Percentiles rank a stretch among this genome's conserved stretches.
These are phyloP conservation scores for Thera britannica DNA, from an alignment of 2,888 invertebrate species.

Conservation along the genomic window DNA sequence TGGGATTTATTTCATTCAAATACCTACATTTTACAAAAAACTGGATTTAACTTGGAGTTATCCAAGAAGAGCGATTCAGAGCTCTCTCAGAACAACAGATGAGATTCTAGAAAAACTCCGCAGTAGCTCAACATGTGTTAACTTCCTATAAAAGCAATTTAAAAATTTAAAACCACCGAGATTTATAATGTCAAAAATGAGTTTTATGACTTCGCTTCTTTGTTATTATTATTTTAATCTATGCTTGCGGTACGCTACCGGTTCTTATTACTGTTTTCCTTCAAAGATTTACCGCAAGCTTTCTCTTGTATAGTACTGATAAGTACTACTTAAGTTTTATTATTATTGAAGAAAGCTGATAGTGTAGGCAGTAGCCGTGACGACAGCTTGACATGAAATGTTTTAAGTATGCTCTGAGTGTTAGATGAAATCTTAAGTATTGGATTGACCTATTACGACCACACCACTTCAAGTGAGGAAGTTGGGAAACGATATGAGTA, in stretches of 20 bases:
- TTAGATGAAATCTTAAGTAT: conserved; percentile 37
- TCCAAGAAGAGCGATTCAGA: too few species aligned
- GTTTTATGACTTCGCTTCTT: not conserved
- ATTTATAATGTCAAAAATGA: not conserved
- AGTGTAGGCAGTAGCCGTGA: conserved; percentile 60
- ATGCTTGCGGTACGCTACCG: conserved; percentile 22
- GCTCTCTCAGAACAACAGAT: too few species aligned
- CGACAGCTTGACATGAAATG: conserved; percentile 49
- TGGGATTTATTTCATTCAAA: conserved; percentile 10
- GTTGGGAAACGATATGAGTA: conserved; percentile 10
- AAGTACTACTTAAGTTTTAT: conserved; percentile 43
- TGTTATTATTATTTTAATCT: conserved; percentile 1
- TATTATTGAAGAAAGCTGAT: conserved; percentile 46
- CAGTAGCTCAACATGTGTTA: not conserved
- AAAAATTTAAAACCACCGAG: not conserved
- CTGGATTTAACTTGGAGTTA: not conserved
- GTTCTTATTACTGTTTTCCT: conserved; percentile 37
- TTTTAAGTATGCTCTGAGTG: conserved; percentile 40
- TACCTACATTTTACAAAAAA: not conserved
- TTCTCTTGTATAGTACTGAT: conserved; percentile 39
- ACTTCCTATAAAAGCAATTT: not conserved
- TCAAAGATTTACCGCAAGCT: conserved; percentile 36
- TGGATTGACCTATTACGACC: conserved; percentile 39
- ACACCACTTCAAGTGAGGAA: conserved; percentile 31
- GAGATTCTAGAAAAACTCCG: too few species aligned